Conservation (phyloP, 2,797 vertebrate species). For the Microctenopoma steveboyesi region DNA sequence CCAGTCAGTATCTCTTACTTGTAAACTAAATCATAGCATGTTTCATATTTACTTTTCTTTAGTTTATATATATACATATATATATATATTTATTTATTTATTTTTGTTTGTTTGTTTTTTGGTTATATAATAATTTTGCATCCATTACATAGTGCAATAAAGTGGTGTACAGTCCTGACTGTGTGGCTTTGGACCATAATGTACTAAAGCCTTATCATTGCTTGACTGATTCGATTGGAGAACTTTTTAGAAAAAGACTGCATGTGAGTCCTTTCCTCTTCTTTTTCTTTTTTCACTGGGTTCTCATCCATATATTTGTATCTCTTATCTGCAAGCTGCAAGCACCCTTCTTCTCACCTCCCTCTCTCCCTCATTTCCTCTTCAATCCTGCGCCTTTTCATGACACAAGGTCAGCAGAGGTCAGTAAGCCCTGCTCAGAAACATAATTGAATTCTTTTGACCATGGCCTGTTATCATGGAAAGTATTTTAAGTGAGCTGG, state of each 20-base stretch:
- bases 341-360: neutral
- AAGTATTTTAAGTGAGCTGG: constrained; percentile 34
- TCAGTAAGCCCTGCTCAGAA: constrained; percentile 28
- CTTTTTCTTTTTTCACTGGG: constrained; percentile 2
- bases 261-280: neutral
- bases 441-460: constrained; percentile 59
- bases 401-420: constrained; percentile 45
- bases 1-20: neutral
- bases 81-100: too few relatives aligned
- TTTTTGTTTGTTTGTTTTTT: too few relatives aligned
- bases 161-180: neutral
- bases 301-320: constrained; percentile 19
- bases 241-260: constrained; percentile 1
- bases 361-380: neutral
- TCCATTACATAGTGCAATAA: neutral
- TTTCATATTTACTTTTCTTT: neutral
- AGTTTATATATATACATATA: too few relatives aligned
- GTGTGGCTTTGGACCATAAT: neutral
- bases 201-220: constrained; percentile 9
- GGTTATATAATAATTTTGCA: too few relatives aligned
- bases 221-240: neutral
- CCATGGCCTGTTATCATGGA: constrained; percentile 41
- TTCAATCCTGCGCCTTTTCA: constrained; percentile 3
- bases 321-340: constrained; percentile 3
- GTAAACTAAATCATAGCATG: neutral